Base-by-base conservation (phyloP, 2,113 vertebrate species). In the Psophia crepitans region DNA sequence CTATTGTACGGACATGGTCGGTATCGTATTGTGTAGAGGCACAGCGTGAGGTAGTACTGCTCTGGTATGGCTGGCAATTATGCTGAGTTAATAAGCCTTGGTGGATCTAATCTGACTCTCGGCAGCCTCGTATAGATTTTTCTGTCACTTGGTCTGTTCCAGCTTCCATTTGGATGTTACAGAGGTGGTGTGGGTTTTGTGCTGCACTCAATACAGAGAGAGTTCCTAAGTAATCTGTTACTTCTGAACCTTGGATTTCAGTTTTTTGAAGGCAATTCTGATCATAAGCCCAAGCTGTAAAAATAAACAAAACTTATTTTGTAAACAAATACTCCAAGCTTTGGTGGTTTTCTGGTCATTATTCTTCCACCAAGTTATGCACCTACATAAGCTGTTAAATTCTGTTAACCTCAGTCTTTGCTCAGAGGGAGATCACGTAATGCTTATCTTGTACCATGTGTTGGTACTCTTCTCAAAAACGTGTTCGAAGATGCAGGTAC, bases 1-100 rank as follows among this genome's bases (percentile, higher is more conserved):
- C 2, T 0, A 0, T 11, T 3, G 8, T 6, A 2, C 12, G 43
- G 48, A 2, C 8, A 10, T 0, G 0, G 11, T 9, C 4, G 1
- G 33, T 23, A 26, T 23, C 3, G 0, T 32, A 65, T 24, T 32
- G 20, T 2, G 0, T 7, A 8, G n/a, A 28, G 43, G 24, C n/a
- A 44, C 10, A 2, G 37, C 8, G 41, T 37, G 17, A 19, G 65
- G 39, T 5, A 26, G 9, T 33, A 21, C 35, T 56, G 63, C 44
- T 80, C 63, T 12, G 3, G 17, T 30, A 0, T 5, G 22, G 24
- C 41, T 82, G 64, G 51, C 65, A 63, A 7, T 90, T 79, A 24
- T 1, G 7, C 54, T 13, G 49, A 86, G 39, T 84, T 82, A 53
- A 46, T 37, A 28, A 78, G 9, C 49, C 30, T 43, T 26, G 23